These are phyloP conservation scores for Leptinotarsa undecemlineata DNA, from an alignment of 1,140 invertebrate genomes.

Conservation along the genomic window DNA sequence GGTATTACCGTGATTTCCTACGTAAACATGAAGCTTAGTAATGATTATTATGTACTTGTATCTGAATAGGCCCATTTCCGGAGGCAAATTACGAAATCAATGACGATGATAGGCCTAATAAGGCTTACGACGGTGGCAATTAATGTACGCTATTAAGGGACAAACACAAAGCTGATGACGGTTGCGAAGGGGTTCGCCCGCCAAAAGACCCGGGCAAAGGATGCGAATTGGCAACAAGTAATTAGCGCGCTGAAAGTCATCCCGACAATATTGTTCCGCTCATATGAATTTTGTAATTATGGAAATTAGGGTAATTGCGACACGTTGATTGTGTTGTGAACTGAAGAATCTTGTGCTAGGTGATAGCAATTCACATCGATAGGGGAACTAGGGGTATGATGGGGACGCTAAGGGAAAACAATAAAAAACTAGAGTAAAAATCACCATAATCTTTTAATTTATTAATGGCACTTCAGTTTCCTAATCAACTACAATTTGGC, in stretches of 20 bases:
- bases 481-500: too few species aligned
- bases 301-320: neutral
- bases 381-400: too few species aligned
- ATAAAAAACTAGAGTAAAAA: too few species aligned
- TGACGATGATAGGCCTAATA: neutral
- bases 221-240: neutral
- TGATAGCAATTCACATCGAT: too few species aligned
- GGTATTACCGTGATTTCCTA: neutral
- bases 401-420: too few species aligned
- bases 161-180: neutral
- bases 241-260: neutral
- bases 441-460: too few species aligned
- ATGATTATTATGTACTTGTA: constrained; percentile 1
- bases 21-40: constrained; percentile 4
- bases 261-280: neutral
- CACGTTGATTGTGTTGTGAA: too few species aligned
- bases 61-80: neutral
- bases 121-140: neutral
- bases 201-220: neutral
- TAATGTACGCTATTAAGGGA: neutral
- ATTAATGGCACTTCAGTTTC: too few species aligned
- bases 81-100: constrained; percentile 6
- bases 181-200: neutral
- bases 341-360: too few species aligned
- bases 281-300: too few species aligned